These are phyloP conservation scores for Cephus nigrinus DNA, from an alignment of 2,888 invertebrate genomes.

Conservation along the genomic window DNA sequence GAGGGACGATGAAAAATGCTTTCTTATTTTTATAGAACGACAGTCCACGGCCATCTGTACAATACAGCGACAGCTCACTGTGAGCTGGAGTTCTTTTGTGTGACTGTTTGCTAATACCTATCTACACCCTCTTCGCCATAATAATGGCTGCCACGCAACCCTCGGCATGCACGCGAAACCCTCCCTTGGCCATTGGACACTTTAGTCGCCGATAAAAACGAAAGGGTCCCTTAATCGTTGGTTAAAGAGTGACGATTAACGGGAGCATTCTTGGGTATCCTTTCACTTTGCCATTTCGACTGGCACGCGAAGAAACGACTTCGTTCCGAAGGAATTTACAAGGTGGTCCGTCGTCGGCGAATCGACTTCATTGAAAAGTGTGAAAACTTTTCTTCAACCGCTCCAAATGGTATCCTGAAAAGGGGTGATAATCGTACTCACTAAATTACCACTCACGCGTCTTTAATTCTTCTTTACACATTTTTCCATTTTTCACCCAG, in stretches of 20 bases:
- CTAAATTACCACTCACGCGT: neutral
- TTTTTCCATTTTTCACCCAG: too few species aligned
- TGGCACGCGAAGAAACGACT: neutral
- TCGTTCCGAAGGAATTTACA: neutral
- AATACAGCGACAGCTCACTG: neutral
- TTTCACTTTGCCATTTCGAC: neutral
- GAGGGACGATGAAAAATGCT: too few species aligned
- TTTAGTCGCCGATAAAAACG: neutral
- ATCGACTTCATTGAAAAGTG: too few species aligned
- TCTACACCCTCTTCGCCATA: neutral
- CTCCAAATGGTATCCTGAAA: neutral
- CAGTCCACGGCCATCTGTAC: neutral
- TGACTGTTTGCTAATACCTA: neutral
- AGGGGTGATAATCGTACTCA: neutral
- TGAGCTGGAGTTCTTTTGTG: neutral
- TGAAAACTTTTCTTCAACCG: neutral
- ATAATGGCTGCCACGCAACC: neutral
- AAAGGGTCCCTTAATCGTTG: neutral
- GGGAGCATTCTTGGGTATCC: neutral
- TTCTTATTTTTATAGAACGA: neutral
- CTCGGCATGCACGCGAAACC: neutral
- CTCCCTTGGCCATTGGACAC: neutral
- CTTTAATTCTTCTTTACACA: too few species aligned
- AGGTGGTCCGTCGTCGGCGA: neutral
- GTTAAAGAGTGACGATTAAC: neutral